Evolutionary conservation across 2,113 vertebrate species (phyloP), one percentile per base, ranked within the genome.

Genomic region (Psephotus haematonotus): DNA sequence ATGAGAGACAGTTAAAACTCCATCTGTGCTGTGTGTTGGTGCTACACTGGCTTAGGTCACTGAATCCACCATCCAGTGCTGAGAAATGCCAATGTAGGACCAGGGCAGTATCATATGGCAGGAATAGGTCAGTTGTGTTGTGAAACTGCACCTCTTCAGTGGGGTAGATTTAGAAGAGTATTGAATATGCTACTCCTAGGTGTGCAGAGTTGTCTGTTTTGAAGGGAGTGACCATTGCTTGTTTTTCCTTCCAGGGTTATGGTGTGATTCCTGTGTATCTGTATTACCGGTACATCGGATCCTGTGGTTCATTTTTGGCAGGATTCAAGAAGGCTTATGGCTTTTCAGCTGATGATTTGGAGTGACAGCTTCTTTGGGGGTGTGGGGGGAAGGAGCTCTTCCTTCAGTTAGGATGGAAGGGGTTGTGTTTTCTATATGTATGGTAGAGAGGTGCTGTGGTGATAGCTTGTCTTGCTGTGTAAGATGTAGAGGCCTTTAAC

Each of bases 71-170:
- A 0, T 24, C 25, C 72, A 69, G 28, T 2, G 0, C 53, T 82
- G 79, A 79, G 52, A 94, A 88, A 80, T 53, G 59, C 75, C 85
- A n/a, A 14, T 44, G 70, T 74, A 67, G 55, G 55, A 39, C 31
- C 3, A 0, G 63, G 47, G 17, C 44, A 24, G 29, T 76, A 46
- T 90, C 64, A 11, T 49, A 55, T 82, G 80, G 69, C 91, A 89
- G 86, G 72, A 84, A 28, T 28, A 93, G 89, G 72, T 84, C 83
- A 75, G 64, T 59, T 71, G 44, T 77, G 68, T 69, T 86, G 46
- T 84, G 79, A 95, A 96, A 67, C 72, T 88, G 72, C 55, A 50
- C n/a, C 80, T 81, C 83, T 77, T 53, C 6, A 17, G 23, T 29
- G 50, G 17, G 24, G 1, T 11, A 19, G 50, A 33, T 29, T 71